Conservation (phyloP, 2,797 vertebrate genomes). For the Sebastolobus altivelis region DNA sequence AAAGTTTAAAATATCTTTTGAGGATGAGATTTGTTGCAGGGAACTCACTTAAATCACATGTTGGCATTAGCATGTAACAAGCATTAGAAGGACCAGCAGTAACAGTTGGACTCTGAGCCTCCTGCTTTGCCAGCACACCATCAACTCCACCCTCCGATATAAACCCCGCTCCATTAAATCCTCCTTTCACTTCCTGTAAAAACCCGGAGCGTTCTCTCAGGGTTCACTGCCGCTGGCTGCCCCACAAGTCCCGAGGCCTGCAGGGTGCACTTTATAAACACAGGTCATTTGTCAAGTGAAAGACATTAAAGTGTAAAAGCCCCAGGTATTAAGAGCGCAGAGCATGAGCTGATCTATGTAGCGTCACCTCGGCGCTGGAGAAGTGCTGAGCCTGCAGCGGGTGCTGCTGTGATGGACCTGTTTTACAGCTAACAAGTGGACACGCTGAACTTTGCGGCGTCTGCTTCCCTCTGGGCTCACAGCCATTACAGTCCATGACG, state of each 20-base stretch:
- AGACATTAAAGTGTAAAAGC: constrained; percentile 63
- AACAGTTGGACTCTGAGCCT: background rate
- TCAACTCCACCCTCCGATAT: background rate
- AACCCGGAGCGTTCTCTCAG: background rate
- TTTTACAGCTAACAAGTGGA: constrained; percentile 60
- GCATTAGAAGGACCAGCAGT: background rate
- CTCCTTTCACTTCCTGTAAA: constrained; percentile 38
- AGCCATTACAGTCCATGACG: constrained; percentile 15
- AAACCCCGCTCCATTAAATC: constrained; percentile 26
- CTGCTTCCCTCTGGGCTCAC: constrained; percentile 32
- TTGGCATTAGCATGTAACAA: background rate
- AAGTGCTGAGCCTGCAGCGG: constrained; percentile 69
- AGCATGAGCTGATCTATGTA: constrained; percentile 54
- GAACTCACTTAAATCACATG: background rate
- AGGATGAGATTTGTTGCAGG: background rate
- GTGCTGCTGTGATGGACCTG: constrained; percentile 40
- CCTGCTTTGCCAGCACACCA: background rate
- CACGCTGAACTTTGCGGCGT: constrained; percentile 41
- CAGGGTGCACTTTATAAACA: constrained; percentile 47
- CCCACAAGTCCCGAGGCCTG: constrained; percentile 15
- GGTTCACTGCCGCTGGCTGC: constrained; percentile 3
- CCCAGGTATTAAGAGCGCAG: constrained; percentile 49
- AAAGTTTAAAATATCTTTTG: no score
- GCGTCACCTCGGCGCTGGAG: constrained; percentile 33
- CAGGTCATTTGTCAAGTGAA: constrained; percentile 64